Evolutionary conservation across 2,797 vertebrate genomes (phyloP), one percentile per base, ranked within the genome.

Genomic region (Notoglanidium macrostoma): DNA sequence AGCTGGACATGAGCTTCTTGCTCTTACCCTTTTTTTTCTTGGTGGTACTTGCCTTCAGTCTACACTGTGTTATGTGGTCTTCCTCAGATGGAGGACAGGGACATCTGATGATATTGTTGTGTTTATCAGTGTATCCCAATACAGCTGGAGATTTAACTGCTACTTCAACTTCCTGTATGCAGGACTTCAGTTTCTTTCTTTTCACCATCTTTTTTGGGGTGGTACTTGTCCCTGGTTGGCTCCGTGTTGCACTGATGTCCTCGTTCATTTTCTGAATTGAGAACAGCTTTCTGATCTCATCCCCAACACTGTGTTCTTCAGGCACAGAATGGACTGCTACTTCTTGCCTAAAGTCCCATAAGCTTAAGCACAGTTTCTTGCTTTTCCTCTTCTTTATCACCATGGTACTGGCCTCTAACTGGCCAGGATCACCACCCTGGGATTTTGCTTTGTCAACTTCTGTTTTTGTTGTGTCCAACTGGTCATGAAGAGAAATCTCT

Each of bases 291-390:
- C 49, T 29, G 54, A 35, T 35, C 54, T 57, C 29, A 11, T 35
- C 17, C 23, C n/a, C 6, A 35, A 35, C 21, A 4, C 0, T 26
- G 21, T 44, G 21, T 63, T 44, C 35, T 61, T 78, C 57, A 35
- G 46, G 46, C 23, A 51, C 44, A 74, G 44, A n/a, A 1, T 63
- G 35, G 23, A 63, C 40, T 61, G 32, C 32, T 59, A 29, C 35
- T 26, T 44, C 83, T 40, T n/a, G 19, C 19, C 12, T 46, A 55
- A 84, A 17, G 12, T 72, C 82, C 19, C 21, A 46, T 17, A 49
- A 82, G 59, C 57, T 46, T 65, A 35, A 81, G 68, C 74, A 61
- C 15, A 65, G 74, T 3, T 32, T 87, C 44, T 89, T 83, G 15
- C 17, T 61, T 44, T 86, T 86, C 17, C 68, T 72, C 26, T 54